Evolutionary conservation across 37 sponge, comb jelly and placozoan species (phyloP), one percentile per base, ranked within the genome.

Genomic region (Mnemiopsis leidyi): DNA sequence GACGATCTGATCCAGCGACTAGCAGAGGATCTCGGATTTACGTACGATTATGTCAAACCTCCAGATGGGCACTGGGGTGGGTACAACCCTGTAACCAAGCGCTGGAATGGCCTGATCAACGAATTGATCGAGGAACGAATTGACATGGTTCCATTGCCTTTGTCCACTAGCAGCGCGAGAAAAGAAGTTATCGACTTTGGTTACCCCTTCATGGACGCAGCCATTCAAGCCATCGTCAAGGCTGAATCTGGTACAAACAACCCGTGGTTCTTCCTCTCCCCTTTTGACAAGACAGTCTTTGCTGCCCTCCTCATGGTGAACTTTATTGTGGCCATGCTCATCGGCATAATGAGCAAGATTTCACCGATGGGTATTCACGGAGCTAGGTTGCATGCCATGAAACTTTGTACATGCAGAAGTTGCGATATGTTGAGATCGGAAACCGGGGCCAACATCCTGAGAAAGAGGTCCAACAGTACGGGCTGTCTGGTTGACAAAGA

Each of bases 51-150:
- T 18, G 75, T 71, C 3, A 71, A 71, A 28, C 75, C 75, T 29
- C 75, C 75, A 29, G 75, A 71, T 71, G 75, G 75, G n/a, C 75
- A 71, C 23, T 71, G 75, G 75, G 75, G 75, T 23, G 75, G 75
- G 5, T n/a, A 71, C 30, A 24, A n/a, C 3, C 25, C 25, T 71
- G n/a, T n/a, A 7, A 29, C 75, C 20, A 48, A 48, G 61, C 9
- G 13, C 5, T 71, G 75, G 75, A 71, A 18, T 71, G 75, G 75
- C 75, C 75, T 71, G 30, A 71, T 71, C 7, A 28, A 28, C 3
- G 75, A 71, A 71, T 24, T 71, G 75, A 71, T 23, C 20, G 30
- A 18, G n/a, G 7, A 2, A 23, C 25, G 30, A 29, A 28, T 71
- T 7, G 75, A 71, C 75, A 71, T 71, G 75, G 75, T 71, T 2